Base-by-base conservation (phyloP, 2,113 vertebrate genomes). In the Bubo bubo region DNA sequence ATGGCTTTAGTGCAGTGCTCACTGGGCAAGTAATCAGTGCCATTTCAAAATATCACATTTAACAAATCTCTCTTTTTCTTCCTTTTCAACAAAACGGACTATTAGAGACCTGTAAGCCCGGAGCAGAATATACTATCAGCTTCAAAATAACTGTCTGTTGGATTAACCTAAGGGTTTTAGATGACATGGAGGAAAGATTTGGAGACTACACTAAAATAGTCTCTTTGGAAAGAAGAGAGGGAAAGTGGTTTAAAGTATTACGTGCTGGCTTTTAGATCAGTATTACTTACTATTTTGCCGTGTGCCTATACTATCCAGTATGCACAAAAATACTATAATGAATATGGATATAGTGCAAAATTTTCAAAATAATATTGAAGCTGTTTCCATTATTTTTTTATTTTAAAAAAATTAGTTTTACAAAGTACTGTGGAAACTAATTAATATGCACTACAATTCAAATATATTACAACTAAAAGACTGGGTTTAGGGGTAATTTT, bases 391-490 rank as follows among this genome's bases (percentile, higher is more conserved):
- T 85, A 27, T 62, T 83, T 72, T 52, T 81, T 72, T 76, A 34
- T 30, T 26, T 89, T n/a, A 24, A 92, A 81, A 95, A 47, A 27
- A 4, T 47, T 94, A 35, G 39, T 8, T 84, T 77, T 92, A 88
- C 35, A 92, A 55, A 82, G 52, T 56, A 45, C 26, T 70, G 35
- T 91, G 84, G 28, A 73, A 86, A 80, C 9, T 92, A 94, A 95
- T 97, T 96, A 97, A 90, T 83, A 83, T 94, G 52, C 41, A 86
- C 53, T 34, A 21, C 53, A 68, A 39, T 88, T 86, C 58, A 93
- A 76, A 52, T 87, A 59, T 34, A 67, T 58, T 95, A 16, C 47
- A 96, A 89, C 84, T 97, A 94, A 93, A 95, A 68, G 11, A 37
- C 23, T 43, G 26, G 52, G 58, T 89, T 95, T 53, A 88, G 24